phyloP scores from a whole-genome alignment of 2,113 vertebrate species.

The Camelus bactrianus region DNA sequence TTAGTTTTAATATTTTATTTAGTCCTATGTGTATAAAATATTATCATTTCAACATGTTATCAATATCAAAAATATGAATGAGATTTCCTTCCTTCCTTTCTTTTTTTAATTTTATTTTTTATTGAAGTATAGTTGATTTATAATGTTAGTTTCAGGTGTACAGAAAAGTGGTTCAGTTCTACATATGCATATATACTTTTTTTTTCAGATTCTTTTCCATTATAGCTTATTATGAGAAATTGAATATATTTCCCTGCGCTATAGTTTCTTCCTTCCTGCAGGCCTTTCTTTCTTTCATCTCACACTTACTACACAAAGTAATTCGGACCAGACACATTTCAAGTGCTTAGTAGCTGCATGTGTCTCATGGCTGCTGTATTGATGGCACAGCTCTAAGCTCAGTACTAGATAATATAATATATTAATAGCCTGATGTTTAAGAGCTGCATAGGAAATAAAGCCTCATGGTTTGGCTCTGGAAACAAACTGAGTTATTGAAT shows the following conservation, averaged over 20 bases:
- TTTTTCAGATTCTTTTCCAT: no score
- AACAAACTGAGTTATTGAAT: neutral
- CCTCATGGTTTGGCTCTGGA: neutral
- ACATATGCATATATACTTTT: no score
- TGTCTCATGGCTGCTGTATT: neutral
- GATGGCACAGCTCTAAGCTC: neutral
- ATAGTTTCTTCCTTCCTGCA: neutral
- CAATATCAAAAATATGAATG: neutral
- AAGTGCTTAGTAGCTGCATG: neutral
- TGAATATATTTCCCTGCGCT: no score
- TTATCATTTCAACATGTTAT: neutral
- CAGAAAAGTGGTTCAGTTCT: no score
- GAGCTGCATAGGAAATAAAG: neutral
- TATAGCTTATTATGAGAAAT: no score
- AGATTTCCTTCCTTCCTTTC: neutral
- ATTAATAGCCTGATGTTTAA: neutral
- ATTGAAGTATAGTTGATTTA: no score
- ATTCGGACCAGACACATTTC: neutral
- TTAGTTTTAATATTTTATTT: slow-evolving; percentile 23
- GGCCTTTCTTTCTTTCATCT: neutral
- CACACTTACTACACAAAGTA: neutral
- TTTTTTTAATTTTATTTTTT: no score
- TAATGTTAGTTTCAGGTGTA: no score
- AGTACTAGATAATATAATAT: neutral
- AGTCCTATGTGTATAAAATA: neutral